These are phyloP conservation scores for Agrotis ipsilon DNA, from an alignment of 2,888 invertebrate species.

Conservation along the genomic window DNA sequence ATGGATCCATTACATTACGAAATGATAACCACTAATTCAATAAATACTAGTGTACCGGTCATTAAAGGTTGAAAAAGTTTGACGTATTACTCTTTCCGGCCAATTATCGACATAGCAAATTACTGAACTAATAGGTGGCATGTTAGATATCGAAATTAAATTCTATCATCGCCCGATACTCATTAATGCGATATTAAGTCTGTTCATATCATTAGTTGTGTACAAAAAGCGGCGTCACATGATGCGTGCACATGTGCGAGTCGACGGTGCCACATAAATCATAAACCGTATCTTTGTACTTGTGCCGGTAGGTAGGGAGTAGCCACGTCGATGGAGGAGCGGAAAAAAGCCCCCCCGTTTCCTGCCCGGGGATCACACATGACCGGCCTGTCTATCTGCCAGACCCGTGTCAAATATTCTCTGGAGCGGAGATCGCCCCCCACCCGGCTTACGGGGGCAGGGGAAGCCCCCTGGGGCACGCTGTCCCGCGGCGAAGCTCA, in stretches of 20 bases:
- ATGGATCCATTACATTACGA: constrained; percentile 76
- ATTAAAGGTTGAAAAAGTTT: constrained; percentile 61
- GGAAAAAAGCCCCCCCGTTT: constrained; percentile 89
- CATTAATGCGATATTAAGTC: constrained; percentile 78
- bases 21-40: constrained; percentile 76
- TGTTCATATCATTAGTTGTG: constrained; percentile 79
- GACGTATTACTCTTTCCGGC: constrained; percentile 58
- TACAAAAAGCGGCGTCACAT: constrained; percentile 83
- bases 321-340: constrained; percentile 87
- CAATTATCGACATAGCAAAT: constrained; percentile 71
- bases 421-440: constrained; percentile 90
- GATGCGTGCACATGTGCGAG: constrained; percentile 88
- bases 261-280: constrained; percentile 86
- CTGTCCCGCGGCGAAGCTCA: constrained; percentile 91
- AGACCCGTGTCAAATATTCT: constrained; percentile 92
- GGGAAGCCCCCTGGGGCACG: constrained; percentile 88
- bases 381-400: constrained; percentile 91
- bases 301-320: constrained; percentile 80
- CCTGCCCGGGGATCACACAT: constrained; percentile 91
- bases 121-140: constrained; percentile 68
- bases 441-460: constrained; percentile 78
- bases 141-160: constrained; percentile 67
- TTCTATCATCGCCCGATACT: constrained; percentile 75
- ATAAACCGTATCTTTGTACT: constrained; percentile 87
- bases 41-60: constrained; percentile 68